These are phyloP conservation scores for Anas platyrhynchos DNA, from an alignment of 2,113 vertebrate genomes.

Conservation along the genomic window DNA sequence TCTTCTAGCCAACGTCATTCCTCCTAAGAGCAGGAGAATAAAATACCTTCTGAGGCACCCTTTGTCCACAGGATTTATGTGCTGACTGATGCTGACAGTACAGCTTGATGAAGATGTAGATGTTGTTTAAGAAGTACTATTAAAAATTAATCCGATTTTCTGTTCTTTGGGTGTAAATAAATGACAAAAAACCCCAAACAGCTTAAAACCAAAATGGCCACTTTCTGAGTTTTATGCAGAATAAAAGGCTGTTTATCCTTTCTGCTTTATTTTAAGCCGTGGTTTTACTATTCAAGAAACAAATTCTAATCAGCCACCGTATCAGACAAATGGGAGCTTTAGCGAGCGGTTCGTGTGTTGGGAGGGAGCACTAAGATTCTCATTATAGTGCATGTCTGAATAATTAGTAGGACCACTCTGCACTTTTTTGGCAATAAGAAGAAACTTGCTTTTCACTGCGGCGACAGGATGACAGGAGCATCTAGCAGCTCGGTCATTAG, in stretches of 20 bases:
- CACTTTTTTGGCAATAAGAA: constrained; percentile 52
- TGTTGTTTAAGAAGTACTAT: constrained; percentile 52
- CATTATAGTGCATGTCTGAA: constrained; percentile 76
- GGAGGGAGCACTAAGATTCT: constrained; percentile 73
- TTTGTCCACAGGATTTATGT: constrained; percentile 19
- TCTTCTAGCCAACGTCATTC: background rate
- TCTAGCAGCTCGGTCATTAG: constrained; percentile 73
- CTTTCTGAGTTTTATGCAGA: constrained; percentile 58
- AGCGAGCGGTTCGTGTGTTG: constrained; percentile 56
- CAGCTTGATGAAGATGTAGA: constrained; percentile 46
- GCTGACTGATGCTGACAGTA: background rate
- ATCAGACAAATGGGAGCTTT: constrained; percentile 77
- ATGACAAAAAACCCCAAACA: background rate
- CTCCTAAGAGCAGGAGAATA: background rate
- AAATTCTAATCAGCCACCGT: constrained; percentile 77
- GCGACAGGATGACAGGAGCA: constrained; percentile 76
- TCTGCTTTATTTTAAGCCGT: constrained; percentile 24
- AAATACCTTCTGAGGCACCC: background rate
- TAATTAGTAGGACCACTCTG: constrained; percentile 76
- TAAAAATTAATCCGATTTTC: constrained; percentile 69
- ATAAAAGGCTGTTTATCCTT: constrained; percentile 70
- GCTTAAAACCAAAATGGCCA: constrained; percentile 55
- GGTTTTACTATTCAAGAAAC: constrained; percentile 76
- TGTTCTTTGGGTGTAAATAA: constrained; percentile 55
- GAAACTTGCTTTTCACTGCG: constrained; percentile 53